A percentile compares a stretch with the other conserved stretches of the same genome.
These are phyloP conservation scores for Plumapathes pennacea DNA, from an alignment of 92 coral and sea anemone genomes.

Conservation along the genomic window DNA sequence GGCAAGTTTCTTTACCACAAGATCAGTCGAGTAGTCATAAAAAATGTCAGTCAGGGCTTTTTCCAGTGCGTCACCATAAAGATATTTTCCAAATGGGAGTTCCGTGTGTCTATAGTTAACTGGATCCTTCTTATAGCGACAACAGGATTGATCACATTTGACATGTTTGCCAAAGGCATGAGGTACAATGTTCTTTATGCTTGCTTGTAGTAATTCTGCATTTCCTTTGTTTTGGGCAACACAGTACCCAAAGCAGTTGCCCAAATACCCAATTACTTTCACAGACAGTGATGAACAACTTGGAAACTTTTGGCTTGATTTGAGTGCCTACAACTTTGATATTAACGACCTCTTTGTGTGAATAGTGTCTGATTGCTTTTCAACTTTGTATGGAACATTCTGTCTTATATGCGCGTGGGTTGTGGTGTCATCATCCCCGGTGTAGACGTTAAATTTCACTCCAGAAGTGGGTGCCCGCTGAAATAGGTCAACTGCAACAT, in stretches of 20 bases:
- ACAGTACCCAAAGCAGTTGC: conserved; percentile 37
- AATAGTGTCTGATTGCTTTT: conserved; percentile 34
- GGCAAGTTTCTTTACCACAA: conserved; percentile 10
- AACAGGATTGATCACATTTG: conserved; percentile 13
- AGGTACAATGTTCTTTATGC: conserved; percentile 22
- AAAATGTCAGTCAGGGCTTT: not conserved
- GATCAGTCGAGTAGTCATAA: conserved; percentile 12
- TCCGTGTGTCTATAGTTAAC: conserved; percentile 9
- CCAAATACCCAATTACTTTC: conserved; percentile 14
- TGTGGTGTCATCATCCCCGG: conserved; percentile 60
- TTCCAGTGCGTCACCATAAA: conserved; percentile 14
- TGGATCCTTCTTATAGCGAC: conserved; percentile 17
- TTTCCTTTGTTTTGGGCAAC: conserved; percentile 31
- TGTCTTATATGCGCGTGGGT: conserved; percentile 22
- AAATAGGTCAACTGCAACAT: conserved; percentile 41
- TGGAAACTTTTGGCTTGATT: conserved; percentile 7
- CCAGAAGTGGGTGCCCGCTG: not conserved
- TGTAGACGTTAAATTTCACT: conserved; percentile 17
- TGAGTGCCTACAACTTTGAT: conserved; percentile 13
- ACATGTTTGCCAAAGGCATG: conserved; percentile 43
- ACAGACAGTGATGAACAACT: conserved; percentile 7
- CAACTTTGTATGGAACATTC: conserved; percentile 31
- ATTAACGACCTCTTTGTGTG: conserved; percentile 34
- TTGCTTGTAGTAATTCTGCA: conserved; percentile 12
- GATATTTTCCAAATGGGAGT: conserved; percentile 32